Evolutionary conservation across 2,113 vertebrate genomes (phyloP).

Genomic region (Siniperca knerii): DNA sequence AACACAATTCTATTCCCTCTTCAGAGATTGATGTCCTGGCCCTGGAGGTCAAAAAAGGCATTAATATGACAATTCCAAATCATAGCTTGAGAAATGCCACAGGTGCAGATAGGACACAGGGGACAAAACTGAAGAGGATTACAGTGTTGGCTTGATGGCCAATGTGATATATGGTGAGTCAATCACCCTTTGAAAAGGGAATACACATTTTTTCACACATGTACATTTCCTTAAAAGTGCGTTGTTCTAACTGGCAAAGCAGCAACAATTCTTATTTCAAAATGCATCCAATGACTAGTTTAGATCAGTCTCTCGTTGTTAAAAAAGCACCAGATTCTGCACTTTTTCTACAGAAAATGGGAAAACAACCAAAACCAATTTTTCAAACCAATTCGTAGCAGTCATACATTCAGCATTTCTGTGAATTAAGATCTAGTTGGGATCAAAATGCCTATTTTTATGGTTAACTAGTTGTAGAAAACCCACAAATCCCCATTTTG

Average conservation of each 20-base stretch:
- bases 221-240: background rate
- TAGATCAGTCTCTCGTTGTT: background rate
- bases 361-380: background rate
- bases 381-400: background rate
- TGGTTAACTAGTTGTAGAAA: background rate
- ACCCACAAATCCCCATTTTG: background rate
- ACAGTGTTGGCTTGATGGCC: constrained; percentile 23
- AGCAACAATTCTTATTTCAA: background rate
- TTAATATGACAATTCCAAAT: constrained; percentile 66
- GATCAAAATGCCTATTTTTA: background rate
- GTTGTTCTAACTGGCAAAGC: background rate
- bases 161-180: constrained; percentile 38
- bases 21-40: constrained; percentile 59
- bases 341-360: background rate
- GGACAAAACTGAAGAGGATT: constrained; percentile 30
- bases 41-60: constrained; percentile 59
- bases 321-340: background rate
- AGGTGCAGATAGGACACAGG: constrained; percentile 28
- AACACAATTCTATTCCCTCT: constrained; percentile 56
- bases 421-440: background rate
- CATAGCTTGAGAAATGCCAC: constrained; percentile 52
- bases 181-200: constrained; percentile 4
- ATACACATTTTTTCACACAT: background rate
- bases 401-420: background rate
- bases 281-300: background rate